phyloP scores from a whole-genome alignment of 2,888 invertebrate genomes.

The Slavum lentiscoides region DNA sequence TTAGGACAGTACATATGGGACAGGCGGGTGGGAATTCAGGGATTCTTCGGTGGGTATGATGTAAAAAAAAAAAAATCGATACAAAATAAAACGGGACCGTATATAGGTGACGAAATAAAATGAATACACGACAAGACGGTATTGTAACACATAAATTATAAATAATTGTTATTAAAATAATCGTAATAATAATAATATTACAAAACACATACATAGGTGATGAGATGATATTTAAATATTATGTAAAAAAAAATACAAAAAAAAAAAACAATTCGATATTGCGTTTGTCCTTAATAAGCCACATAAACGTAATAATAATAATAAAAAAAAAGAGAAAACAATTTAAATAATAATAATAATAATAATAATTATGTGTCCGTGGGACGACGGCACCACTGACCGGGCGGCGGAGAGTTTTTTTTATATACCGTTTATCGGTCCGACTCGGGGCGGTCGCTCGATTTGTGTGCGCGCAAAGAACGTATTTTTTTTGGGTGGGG shows the following conservation, averaged over 20 bases:
- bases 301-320: constrained; percentile 26
- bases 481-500: not conserved
- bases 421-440: no score
- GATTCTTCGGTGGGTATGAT: not conserved
- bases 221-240: not conserved
- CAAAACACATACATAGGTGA: not conserved
- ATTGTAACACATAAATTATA: no score
- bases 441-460: no score
- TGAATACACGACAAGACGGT: no score
- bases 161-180: not conserved
- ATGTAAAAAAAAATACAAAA: constrained; percentile 6
- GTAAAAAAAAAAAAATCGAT: not conserved
- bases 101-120: no score
- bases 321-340: constrained; percentile 4
- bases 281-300: constrained; percentile 29
- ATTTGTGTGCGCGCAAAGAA: no score
- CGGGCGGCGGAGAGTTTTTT: no score
- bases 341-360: not conserved
- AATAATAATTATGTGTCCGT: not conserved
- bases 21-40: not conserved
- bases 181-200: constrained; percentile 15
- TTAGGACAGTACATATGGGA: not conserved
- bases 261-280: constrained; percentile 23
- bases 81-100: not conserved
- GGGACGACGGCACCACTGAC: no score